Base-by-base conservation (phyloP, 1,140 invertebrate genomes). In the Callitettix versicolor region DNA sequence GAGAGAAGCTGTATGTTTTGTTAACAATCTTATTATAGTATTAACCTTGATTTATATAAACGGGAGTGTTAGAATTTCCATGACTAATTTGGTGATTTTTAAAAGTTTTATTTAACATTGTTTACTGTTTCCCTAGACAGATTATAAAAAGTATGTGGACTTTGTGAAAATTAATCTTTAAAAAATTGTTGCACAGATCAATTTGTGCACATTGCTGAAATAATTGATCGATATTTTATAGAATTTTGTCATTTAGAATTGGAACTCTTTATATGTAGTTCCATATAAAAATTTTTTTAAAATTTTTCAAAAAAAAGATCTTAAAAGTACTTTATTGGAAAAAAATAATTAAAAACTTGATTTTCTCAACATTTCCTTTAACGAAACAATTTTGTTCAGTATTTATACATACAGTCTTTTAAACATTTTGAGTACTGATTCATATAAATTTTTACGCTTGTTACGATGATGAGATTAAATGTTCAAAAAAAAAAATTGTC, bases 1-100 rank as follows among this genome's bases (percentile, higher is more conserved):
- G 60, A 76, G 92, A 61, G 92, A 95, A 79, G 92, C 91, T 64
- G 92, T 95, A 75, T 85, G 85, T 30, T 30, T 30, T 30, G 3
- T 30, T n/a, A n/a, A n/a, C n/a, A n/a, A n/a, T n/a, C n/a, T n/a
- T 83, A 44, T 30, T 55, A 44, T n/a, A 17, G 6, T 38, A 6
- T 43, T 11, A 17, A 9, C 41, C 6, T n/a, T 43, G 6, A 43
- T 18, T 7, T 11, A 43, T 43, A 5, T 43, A 17, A 36, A 9
- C 34, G n/a, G 34, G 34, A n/a, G n/a, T 9, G 34, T n/a, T 36
- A 14, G 14, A 3, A 41, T 41, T 24, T 46, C 14, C 2, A 2
- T 46, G 43, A 18, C 3, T 4, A 5, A 5, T 6, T 4, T 46
- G n/a, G 3, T 46, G 43, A 46, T 20, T 46, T 46, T 20, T 14